Evolutionary conservation across 2,113 vertebrate genomes (phyloP), one percentile per base, ranked within the genome.

Genomic region (Abramis brama): DNA sequence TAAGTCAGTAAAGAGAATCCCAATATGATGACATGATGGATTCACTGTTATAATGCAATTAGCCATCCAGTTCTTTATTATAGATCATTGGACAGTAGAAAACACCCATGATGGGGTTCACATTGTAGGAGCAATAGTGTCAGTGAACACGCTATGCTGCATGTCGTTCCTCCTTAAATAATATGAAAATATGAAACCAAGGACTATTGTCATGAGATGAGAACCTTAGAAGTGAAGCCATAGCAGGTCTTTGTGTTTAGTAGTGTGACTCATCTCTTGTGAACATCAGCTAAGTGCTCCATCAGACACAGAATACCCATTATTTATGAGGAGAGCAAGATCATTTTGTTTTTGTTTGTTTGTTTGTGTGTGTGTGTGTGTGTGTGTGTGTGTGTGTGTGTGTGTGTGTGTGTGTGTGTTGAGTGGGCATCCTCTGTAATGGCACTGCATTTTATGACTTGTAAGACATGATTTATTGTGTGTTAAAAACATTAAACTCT

Each of bases 401-500:
- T 6, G 62, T 0, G 19, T 21, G 8, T 4, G 25, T 23, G 66
- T 82, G 27, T 17, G 13, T 17, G 13, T 68, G 64, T 33, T 27
- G 13, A 64, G 62, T 30, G 12, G 64, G 57, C 59, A 30, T 91
- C 88, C 87, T 70, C 80, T 86, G 39, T 89, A 92, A 86, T 91
- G 90, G 47, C 78, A 68, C 86, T 91, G 59, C 77, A 80, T 86
- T 93, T 88, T 92, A 92, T 95, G 88, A 85, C 91, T 91, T 92
- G 84, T 91, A 91, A 88, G 85, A 85, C 86, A 87, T 93, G 90
- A 91, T 85, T 89, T 88, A 92, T 90, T 93, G 89, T 85, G 89
- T 91, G 89, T 91, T 92, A 89, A 92, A 91, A 93, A 91, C 86
- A 89, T 90, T 85, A 19, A 55, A 2, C 47, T 87, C 81, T 88